Base-by-base conservation (phyloP, 2,797 vertebrate genomes). In the Cynopterus sphinx region DNA sequence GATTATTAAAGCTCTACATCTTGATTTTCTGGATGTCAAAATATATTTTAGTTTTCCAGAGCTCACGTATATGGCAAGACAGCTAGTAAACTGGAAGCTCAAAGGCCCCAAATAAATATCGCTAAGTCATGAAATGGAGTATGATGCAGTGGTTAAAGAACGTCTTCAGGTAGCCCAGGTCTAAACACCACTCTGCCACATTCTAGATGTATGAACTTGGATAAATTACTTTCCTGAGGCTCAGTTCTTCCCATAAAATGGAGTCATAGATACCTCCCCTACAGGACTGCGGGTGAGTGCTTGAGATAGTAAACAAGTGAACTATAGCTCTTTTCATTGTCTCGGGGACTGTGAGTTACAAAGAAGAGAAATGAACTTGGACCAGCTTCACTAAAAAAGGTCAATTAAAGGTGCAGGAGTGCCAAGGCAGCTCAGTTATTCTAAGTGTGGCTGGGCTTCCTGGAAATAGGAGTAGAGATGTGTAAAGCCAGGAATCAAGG, bases 311-410 rank as follows among this genome's bases (percentile, higher is more conserved):
- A 75, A 87, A 79, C 46, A 51, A 87, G 68, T 22, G 86, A 39
- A 83, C 9, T 55, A 28, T n/a, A 68, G 3, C 57, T 91, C 73
- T 91, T 83, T 55, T 82, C 19, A 36, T 88, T 55, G 51, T 84
- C 49, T 78, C 46, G 31, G 68, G n/a, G 53, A 41, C 16, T 46
- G 26, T 43, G 43, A 41, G 33, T 70, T 95, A 31, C 31, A 95
- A 92, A 95, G 94, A 82, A 90, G 1, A 89, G 67, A 97, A 94
- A 81, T 31, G 26, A 75, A 89, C 75, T 75, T 67, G 19, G 87
- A 82, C 33, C 36, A 95, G 22, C 43, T 95, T 75, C 1, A 22
- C 70, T 46, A n/a, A 59, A 67, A 73, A 39, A 55, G 17, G 3
- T 82, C 79, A 43, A 43, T 71, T 81, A 71, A 91, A 36, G 22